Evolutionary conservation across 2,113 vertebrate genomes (phyloP), one percentile per base, ranked within the genome.

Genomic region (Cyphomyrus discorhynchus): DNA sequence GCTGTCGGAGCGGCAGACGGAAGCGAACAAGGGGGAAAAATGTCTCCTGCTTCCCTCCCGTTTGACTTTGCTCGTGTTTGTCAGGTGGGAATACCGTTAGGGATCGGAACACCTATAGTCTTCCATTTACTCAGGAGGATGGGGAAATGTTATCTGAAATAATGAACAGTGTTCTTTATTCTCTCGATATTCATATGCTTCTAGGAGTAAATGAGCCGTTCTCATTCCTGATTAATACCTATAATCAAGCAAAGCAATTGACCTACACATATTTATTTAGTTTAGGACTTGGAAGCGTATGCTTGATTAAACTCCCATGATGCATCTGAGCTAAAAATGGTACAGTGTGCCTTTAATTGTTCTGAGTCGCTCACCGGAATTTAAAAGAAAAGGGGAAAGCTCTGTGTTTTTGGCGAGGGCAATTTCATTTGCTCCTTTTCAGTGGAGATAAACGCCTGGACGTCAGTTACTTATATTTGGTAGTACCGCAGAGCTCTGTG

Each of bases 401-500:
- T 15, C 24, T 86, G 24, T 66, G 19, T 58, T 85, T 89, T 27
- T 19, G 27, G 52, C 2, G 13, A 17, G 39, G 80, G 80, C 80
- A 83, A 10, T 45, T 42, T 45, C 86, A 90, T 19, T 58, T 24
- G 42, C 46, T 24, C 17, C 3, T 24, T 31, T 35, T 42, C 56
- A 45, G 52, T 27, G 42, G 82, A 88, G 35, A 58, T 52, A 35
- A 39, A 10, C 21, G 1, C 39, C 19, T 19, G 35, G 87, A 56
- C 19, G 5, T 66, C 94, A 90, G 92, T 90, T 95, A 93, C 93
- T 94, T 95, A 94, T 94, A 92, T 92, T 93, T 91, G 91, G 92
- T 92, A 27, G 45, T 49, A 46, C 82, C 11, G 35, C 35, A 27
- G 31, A 62, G 10, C 49, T 17, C 49, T 19, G 91, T 94, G 93